Evolutionary conservation across 2,113 vertebrate genomes (phyloP), one percentile per base, ranked within the genome.

Genomic region (Siniperca knerii): DNA sequence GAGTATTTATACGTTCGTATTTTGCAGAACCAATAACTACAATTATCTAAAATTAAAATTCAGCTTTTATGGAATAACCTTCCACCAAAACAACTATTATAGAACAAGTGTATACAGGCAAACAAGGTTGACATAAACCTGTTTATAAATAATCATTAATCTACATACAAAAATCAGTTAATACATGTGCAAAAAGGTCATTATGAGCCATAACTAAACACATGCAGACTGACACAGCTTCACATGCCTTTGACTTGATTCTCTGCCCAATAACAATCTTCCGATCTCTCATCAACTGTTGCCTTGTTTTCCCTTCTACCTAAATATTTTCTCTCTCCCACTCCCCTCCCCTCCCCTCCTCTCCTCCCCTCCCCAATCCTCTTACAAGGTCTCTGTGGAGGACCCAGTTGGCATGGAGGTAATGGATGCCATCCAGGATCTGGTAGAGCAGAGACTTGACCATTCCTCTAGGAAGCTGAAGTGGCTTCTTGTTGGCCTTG

Each of bases 361-460:
- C 29, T 29, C 29, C 29, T 20, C 7, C 78, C 75, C 25, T 40
- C 69, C 71, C 75, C 57, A 65, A 82, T 84, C 62, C 62, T 95
- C 98, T 99, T 96, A 99, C 98, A 96, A 99, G 96, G 96, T 99
- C 98, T 96, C 98, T 97, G 96, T 99, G 98, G 80, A 99, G 97
- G 92, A 99, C 98, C 98, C 98, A 99, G 96, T 99, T 99, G 94
- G 98, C 98, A 87, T 99, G 98, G 92, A 99, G 97, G 95, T 99
- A 99, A 96, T 99, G 98, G 96, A 99, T 99, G 91, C 98, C 98
- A 89, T 99, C 98, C 93, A 99, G 96, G 95, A 99, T 99, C 96
- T 99, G 98, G 97, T 99, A 99, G 13, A 99, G 97, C 84, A 99
- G 96, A 71, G 98, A 99, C 96, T 99, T 99, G 94, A 99, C 98